Conservation (phyloP, 2,888 invertebrate genomes). For the Brenthis hecate region DNA sequence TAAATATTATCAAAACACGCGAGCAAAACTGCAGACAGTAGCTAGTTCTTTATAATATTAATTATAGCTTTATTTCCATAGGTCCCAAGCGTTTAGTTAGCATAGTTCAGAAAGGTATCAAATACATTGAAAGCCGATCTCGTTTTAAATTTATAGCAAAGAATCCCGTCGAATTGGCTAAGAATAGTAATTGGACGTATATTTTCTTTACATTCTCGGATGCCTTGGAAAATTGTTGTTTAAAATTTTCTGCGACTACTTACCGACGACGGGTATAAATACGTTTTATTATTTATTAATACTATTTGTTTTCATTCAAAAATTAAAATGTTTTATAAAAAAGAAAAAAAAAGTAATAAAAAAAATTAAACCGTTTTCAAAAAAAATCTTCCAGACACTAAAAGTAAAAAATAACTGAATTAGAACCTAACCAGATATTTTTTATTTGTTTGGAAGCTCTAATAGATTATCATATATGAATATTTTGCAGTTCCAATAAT, state of each 20-base stretch:
- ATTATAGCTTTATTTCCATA: constrained; percentile 32
- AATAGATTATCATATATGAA: too few relatives aligned
- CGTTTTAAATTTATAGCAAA: constrained; percentile 60
- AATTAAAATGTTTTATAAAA: too few relatives aligned
- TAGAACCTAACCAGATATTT: too few relatives aligned
- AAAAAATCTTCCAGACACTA: too few relatives aligned
- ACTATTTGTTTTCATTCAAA: not conserved
- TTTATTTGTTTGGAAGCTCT: too few relatives aligned
- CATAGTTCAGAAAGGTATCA: constrained; percentile 55
- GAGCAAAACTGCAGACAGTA: not conserved
- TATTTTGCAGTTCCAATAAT: too few relatives aligned
- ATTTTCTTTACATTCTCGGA: constrained; percentile 64
- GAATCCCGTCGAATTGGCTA: constrained; percentile 48
- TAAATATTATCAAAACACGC: not conserved
- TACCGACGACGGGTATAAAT: constrained; percentile 25
- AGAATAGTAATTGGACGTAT: constrained; percentile 50
- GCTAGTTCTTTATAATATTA: too few relatives aligned
- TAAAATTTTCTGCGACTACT: constrained; percentile 10
- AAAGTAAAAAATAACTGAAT: too few relatives aligned
- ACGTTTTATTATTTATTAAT: constrained; percentile 7
- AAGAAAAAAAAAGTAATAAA: too few relatives aligned
- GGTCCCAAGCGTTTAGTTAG: constrained; percentile 55
- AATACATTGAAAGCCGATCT: constrained; percentile 54
- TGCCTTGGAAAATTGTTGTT: constrained; percentile 64
- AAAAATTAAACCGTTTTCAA: too few relatives aligned